Conservation (phyloP, 2,888 invertebrate species). For the Polydrusus pterygomalis region DNA sequence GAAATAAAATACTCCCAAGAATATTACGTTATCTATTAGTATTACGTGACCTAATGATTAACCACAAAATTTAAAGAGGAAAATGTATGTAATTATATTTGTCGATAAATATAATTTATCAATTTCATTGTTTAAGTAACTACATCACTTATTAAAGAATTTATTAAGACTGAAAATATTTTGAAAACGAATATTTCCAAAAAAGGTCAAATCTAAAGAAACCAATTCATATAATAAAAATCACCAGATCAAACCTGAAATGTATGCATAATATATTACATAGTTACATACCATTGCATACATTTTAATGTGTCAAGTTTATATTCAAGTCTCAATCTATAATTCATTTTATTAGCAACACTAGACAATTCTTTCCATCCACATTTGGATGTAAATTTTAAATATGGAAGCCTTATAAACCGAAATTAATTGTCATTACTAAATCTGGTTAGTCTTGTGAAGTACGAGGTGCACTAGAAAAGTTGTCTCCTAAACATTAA, state of each 20-base stretch:
- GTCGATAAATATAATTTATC: no score
- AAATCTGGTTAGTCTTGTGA: neutral
- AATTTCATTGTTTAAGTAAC: no score
- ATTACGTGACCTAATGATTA: no score
- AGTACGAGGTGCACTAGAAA: neutral
- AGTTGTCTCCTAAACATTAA: no score
- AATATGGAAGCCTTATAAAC: neutral
- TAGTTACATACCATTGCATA: neutral
- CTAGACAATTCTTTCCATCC: slow-evolving; percentile 15
- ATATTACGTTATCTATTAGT: no score
- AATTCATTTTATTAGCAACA: slow-evolving; percentile 17
- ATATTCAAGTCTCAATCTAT: neutral
- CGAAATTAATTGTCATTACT: neutral
- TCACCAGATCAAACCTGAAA: neutral
- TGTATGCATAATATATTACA: neutral
- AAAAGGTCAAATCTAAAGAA: no score
- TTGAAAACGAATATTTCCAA: no score
- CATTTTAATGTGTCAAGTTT: slow-evolving; percentile 3
- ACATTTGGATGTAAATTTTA: neutral
- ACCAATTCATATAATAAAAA: neutral
- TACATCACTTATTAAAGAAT: no score
- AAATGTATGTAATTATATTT: no score
- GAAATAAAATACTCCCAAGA: no score
- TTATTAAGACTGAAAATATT: no score
- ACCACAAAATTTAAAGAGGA: no score